A percentile compares a stretch with the other conserved stretches of the same genome.
phyloP scores from a whole-genome alignment of 2,888 invertebrate genomes.

The Podotricha telesiphe region DNA sequence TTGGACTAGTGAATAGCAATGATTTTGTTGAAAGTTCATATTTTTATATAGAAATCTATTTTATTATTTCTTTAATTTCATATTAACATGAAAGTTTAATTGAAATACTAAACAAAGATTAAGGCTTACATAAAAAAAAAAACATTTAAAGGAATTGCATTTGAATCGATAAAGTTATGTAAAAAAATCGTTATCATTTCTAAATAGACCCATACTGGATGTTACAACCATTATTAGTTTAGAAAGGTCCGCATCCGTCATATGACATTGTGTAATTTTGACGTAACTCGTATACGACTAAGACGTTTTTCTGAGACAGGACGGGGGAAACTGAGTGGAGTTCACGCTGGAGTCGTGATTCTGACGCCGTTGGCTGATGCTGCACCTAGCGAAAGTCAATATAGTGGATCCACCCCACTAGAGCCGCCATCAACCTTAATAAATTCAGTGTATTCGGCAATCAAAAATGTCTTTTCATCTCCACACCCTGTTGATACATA shows the following conservation, averaged over 20 bases:
- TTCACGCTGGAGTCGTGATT: conserved; percentile 76
- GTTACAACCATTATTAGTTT: conserved; percentile 30
- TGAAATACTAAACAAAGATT: too few species aligned
- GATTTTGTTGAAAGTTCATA: too few species aligned
- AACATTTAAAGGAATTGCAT: too few species aligned
- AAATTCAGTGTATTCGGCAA: conserved; percentile 69
- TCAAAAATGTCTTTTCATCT: conserved; percentile 67
- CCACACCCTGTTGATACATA: conserved; percentile 49
- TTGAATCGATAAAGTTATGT: too few species aligned
- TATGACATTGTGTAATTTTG: conserved; percentile 55
- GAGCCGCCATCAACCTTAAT: conserved; percentile 73
- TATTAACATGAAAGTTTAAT: too few species aligned
- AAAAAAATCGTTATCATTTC: background rate
- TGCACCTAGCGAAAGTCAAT: conserved; percentile 58
- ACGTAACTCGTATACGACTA: conserved; percentile 49
- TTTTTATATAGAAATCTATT: too few species aligned
- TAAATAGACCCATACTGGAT: background rate
- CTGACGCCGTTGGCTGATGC: conserved; percentile 72
- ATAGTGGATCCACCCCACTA: conserved; percentile 64
- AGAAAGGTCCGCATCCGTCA: conserved; percentile 36
- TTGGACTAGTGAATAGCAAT: too few species aligned
- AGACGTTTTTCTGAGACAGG: conserved; percentile 76
- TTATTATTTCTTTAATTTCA: too few species aligned
- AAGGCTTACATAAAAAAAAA: too few species aligned
- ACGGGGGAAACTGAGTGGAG: conserved; percentile 74